Evolutionary conservation across 2,113 vertebrate genomes (phyloP), one percentile per base, ranked within the genome.

Genomic region (Arvicanthis niloticus): DNA sequence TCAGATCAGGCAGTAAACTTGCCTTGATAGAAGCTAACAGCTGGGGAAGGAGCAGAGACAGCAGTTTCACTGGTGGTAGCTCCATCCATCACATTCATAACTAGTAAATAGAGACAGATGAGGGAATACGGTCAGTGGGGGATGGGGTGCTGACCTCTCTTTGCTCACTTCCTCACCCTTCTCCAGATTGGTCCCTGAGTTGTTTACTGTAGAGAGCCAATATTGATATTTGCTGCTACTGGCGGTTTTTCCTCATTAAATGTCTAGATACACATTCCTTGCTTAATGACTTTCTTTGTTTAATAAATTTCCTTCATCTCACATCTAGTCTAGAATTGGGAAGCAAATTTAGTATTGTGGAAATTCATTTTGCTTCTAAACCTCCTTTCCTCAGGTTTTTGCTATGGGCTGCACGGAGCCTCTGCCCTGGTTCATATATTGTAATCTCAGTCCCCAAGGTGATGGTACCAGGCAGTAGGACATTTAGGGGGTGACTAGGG

Each of bases 71-170:
- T 4, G 19, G 24, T 81, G 53, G 34, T 40, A 88, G 72, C n/a
- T 84, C 97, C 80, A 94, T 97, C 86, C 76, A 82, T 97, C 90
- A 86, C 3, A 7, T 40, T 91, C 51, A 58, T 95, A 92, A 91
- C 87, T 78, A 97, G 88, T 60, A 97, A 96, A 97, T 94, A 92
- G 95, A 98, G 96, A 98, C 26, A 40, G 68, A 98, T 98, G 91
- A 98, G 96, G 48, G 92, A 94, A 22, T 62, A 42, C 0, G 0
- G 42, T 80, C 7, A 1, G 91, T 17, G 51, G 48, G 42, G 29
- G 58, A 51, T 62, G 76, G 75, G 88, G 89, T 93, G 42, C 17
- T 86, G 95, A 34, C 60, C 89, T 91, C 82, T 7, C 70, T 93
- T 34, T 1, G 22, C 70, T 82, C 13, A 42, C 72, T 42, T 86